phyloP scores from a whole-genome alignment of 2,113 vertebrate species.

The Phalacrocorax pelagicus region DNA sequence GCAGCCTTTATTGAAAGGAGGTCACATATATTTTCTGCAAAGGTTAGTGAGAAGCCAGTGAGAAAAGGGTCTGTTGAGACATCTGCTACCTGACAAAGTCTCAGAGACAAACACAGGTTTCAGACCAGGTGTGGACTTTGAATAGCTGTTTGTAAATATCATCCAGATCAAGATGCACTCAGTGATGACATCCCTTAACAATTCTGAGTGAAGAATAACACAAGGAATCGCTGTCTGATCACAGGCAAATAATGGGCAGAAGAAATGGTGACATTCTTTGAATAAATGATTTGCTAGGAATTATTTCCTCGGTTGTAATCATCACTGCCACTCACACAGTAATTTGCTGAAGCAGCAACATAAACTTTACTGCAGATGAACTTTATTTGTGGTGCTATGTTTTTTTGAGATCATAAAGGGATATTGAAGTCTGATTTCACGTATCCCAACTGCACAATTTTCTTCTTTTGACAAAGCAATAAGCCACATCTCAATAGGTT shows the following conservation, averaged over 20 bases:
- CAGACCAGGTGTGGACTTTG: background rate
- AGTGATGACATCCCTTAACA: background rate
- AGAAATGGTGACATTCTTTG: background rate
- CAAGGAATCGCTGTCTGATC: background rate
- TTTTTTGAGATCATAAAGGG: background rate
- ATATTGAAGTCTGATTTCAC: background rate
- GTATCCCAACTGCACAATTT: background rate
- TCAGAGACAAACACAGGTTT: background rate
- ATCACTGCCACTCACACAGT: background rate
- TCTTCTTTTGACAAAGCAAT: background rate
- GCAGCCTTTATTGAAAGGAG: background rate
- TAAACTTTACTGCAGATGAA: background rate
- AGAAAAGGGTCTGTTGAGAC: background rate
- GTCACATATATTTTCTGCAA: background rate
- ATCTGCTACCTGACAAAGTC: background rate
- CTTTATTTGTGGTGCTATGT: background rate
- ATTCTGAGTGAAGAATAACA: background rate
- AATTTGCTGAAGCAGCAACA: background rate
- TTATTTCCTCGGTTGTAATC: background rate
- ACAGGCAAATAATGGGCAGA: background rate
- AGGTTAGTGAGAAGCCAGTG: background rate
- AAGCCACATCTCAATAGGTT: background rate
- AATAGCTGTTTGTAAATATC: background rate
- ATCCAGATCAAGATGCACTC: background rate
- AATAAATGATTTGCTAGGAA: background rate